phyloP scores from a whole-genome alignment of 2,797 vertebrate genomes.

The Gymnothorax reevesii region DNA sequence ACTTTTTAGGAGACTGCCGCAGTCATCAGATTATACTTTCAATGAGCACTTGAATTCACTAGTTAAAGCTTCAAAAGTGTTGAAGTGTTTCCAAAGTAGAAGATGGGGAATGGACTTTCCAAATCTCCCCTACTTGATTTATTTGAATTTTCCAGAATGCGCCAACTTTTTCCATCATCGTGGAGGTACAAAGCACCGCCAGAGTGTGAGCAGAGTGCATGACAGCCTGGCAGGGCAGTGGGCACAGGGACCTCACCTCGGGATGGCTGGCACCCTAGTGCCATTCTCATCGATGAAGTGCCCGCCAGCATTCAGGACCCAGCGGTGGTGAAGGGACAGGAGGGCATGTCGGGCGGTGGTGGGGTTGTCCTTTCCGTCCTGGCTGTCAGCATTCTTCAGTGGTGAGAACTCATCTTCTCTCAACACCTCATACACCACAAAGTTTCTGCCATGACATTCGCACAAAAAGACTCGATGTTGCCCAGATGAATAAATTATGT shows the following conservation, averaged over 20 bases:
- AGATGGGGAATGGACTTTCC: no score
- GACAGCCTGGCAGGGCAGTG: neutral
- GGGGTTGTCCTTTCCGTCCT: conserved; percentile 95
- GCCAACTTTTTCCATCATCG: no score
- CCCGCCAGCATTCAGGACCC: conserved; percentile 93
- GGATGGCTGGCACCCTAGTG: conserved; percentile 87
- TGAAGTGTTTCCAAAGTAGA: no score
- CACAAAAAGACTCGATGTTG: neutral
- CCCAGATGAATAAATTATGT: neutral
- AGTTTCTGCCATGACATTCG: conserved; percentile 71
- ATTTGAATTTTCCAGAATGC: no score
- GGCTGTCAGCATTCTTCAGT: conserved; percentile 93
- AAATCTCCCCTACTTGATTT: no score
- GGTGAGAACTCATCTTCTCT: conserved; percentile 96
- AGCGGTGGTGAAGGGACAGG: conserved; percentile 95
- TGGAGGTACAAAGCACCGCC: neutral
- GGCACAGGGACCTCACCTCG: conserved; percentile 73
- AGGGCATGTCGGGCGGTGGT: conserved; percentile 88
- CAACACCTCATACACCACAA: conserved; percentile 91
- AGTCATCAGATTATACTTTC: no score
- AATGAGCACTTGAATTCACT: no score
- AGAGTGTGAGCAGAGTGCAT: neutral
- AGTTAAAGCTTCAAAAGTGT: no score
- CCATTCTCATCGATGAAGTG: conserved; percentile 94
- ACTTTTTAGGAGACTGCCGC: no score